These are phyloP conservation scores for Tetraodon nigroviridis DNA, from an alignment of 2,113 vertebrate species.

Conservation along the genomic window DNA sequence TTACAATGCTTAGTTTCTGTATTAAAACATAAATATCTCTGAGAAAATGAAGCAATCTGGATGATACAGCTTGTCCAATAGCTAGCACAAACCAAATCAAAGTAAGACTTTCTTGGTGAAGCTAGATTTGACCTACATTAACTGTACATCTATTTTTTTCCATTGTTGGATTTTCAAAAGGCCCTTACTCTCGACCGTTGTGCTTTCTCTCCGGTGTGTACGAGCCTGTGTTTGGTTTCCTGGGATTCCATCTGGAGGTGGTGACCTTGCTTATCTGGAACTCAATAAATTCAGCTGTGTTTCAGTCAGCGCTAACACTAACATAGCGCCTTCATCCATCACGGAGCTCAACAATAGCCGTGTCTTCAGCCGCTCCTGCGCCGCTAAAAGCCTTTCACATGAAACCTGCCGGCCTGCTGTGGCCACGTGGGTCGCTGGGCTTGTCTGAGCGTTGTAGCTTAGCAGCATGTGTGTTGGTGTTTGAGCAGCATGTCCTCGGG, in stretches of 20 bases:
- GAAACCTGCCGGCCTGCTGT: conserved; percentile 66
- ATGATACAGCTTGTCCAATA: too few species aligned
- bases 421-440: conserved; percentile 11
- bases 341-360: conserved; percentile 77
- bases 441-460: conserved; percentile 9
- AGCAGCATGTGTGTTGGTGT: conserved; percentile 3
- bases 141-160: not conserved
- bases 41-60: too few species aligned
- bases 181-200: conserved; percentile 74
- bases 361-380: conserved; percentile 70
- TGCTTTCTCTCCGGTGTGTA: conserved; percentile 74
- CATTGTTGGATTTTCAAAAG: not conserved
- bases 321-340: conserved; percentile 85
- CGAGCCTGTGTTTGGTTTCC: conserved; percentile 81
- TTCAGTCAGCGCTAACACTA: conserved; percentile 80
- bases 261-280: conserved; percentile 82
- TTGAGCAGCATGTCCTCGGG: conserved; percentile 10
- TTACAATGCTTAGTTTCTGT: too few species aligned
- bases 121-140: not conserved
- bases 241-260: conserved; percentile 84
- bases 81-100: too few species aligned
- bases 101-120: not conserved
- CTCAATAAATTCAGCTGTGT: conserved; percentile 85
- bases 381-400: conserved; percentile 80
- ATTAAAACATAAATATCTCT: too few species aligned